Conservation (phyloP, 2,113 vertebrate genomes). For the Perca schrenkii region DNA sequence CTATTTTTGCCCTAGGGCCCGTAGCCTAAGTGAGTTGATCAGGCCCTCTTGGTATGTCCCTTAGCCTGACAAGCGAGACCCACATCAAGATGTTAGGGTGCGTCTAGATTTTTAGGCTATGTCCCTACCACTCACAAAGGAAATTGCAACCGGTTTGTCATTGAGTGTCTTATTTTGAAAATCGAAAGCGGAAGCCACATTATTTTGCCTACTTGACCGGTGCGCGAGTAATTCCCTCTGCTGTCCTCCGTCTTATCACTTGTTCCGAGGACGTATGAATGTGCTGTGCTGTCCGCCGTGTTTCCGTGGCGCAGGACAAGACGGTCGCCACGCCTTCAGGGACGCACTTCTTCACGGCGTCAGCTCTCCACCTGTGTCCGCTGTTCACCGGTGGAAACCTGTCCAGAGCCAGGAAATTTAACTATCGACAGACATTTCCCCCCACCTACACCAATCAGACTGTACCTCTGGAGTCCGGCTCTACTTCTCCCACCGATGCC, state of each 20-base stretch:
- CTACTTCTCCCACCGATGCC: conserved; percentile 46
- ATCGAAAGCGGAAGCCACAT: neutral
- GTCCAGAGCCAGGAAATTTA: conserved; percentile 20
- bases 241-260: conserved; percentile 42
- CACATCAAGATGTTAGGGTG: too few relatives aligned
- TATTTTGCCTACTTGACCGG: neutral
- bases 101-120: too few relatives aligned
- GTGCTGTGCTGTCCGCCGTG: conserved; percentile 32
- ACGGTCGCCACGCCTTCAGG: conserved; percentile 65
- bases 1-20: neutral
- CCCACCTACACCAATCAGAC: conserved; percentile 15
- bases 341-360: conserved; percentile 39
- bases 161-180: conserved; percentile 60
- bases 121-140: too few relatives aligned
- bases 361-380: conserved; percentile 8
- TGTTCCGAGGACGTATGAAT: conserved; percentile 59
- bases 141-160: neutral
- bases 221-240: conserved; percentile 46
- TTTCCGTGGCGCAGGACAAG: conserved; percentile 66
- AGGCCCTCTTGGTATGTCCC: too few relatives aligned
- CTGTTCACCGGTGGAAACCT: conserved; percentile 10
- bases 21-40: too few relatives aligned
- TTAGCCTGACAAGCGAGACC: too few relatives aligned
- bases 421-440: conserved; percentile 4
- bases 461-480: conserved; percentile 43